phyloP scores from a whole-genome alignment of 2,113 vertebrate genomes.

The Siniperca knerii region DNA sequence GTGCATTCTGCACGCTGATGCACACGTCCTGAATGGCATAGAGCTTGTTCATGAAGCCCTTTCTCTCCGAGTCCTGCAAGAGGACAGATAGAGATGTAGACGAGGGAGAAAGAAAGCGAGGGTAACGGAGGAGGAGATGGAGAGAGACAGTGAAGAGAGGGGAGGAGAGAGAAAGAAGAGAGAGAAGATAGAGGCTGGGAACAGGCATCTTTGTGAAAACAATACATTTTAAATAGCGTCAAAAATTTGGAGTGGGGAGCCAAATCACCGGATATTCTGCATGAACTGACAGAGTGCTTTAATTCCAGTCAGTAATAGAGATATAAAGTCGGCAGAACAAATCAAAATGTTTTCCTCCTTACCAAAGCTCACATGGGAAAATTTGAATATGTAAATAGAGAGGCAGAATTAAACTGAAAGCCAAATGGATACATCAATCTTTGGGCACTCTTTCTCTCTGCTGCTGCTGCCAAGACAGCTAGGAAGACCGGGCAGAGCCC shows the following conservation, averaged over 20 bases:
- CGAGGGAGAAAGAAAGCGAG: conserved; percentile 56
- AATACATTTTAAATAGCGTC: conserved; percentile 81
- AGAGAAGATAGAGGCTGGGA: conserved; percentile 74
- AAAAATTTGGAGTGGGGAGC: conserved; percentile 78
- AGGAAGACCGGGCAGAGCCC: conserved; percentile 67
- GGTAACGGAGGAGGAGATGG: conserved; percentile 48
- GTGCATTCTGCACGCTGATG: conserved; percentile 95
- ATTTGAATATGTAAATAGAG: conserved; percentile 80
- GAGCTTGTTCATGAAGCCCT: conserved; percentile 98
- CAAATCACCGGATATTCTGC: conserved; percentile 81
- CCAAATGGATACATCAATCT: conserved; percentile 78
- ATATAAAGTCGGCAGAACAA: conserved; percentile 84
- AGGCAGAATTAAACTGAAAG: conserved; percentile 74
- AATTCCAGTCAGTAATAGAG: conserved; percentile 78
- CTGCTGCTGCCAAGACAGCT: conserved; percentile 72
- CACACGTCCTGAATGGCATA: conserved; percentile 99
- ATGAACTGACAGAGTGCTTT: conserved; percentile 74
- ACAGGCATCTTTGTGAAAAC: conserved; percentile 77
- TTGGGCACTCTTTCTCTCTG: conserved; percentile 48
- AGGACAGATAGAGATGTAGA: conserved; percentile 76
- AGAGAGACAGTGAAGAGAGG: conserved; percentile 33
- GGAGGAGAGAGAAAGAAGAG: conserved; percentile 31
- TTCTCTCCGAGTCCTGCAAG: conserved; percentile 94
- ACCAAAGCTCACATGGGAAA: conserved; percentile 73
- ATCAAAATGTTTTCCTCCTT: conserved; percentile 79